Evolutionary conservation across 2,888 invertebrate genomes (phyloP).

Genomic region (Aradus depressus): DNA sequence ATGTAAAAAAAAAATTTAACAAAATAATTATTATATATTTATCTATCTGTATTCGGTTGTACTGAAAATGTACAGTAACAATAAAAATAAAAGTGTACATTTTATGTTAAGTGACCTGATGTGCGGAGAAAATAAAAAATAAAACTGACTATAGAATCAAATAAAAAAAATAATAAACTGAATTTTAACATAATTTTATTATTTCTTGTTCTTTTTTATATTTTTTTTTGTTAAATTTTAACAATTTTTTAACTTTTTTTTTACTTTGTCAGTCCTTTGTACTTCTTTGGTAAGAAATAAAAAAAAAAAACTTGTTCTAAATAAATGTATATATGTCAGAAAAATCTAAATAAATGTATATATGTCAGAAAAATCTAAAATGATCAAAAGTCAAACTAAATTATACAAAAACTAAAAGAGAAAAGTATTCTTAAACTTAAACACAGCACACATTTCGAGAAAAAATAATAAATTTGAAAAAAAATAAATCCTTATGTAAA

Average conservation of each 20-base stretch:
- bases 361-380: conserved; percentile 27
- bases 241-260: no score
- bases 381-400: no score
- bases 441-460: conserved; percentile 37
- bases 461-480: conserved; percentile 25
- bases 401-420: conserved; percentile 21
- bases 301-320: conserved; percentile 19
- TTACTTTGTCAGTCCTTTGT: conserved; percentile 31
- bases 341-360: conserved; percentile 23
- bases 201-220: conserved; percentile 22
- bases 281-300: conserved; percentile 30
- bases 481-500: conserved; percentile 6
- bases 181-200: no score
- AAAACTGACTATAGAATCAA: no score
- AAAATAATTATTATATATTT: conserved; percentile 26
- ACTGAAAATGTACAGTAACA: no score
- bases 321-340: conserved; percentile 24
- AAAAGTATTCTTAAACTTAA: conserved; percentile 31
- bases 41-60: no score
- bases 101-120: no score
- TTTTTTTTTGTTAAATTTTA: no score
- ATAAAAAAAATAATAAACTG: no score
- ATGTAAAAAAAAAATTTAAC: conserved; percentile 26
- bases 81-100: no score
- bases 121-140: no score